Evolutionary conservation across 92 coral and sea anemone genomes (phyloP).

Genomic region (Zoanthus gigantus): DNA sequence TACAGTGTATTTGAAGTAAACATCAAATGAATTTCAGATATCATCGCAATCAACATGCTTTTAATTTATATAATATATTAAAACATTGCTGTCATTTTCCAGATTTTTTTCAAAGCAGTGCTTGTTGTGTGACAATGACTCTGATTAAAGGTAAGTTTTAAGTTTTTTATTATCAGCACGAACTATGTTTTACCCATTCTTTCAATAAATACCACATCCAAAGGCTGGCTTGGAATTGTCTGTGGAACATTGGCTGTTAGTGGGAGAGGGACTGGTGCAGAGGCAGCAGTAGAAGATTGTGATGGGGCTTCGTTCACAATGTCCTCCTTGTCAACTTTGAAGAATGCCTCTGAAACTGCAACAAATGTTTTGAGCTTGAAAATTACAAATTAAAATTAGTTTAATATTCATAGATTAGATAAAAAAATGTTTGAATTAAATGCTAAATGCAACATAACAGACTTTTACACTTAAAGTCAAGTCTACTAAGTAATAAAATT

Average conservation of each 20-base stretch:
- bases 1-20: too few relatives aligned
- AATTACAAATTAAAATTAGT: background rate
- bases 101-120: too few relatives aligned
- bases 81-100: too few relatives aligned
- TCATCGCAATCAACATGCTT: too few relatives aligned
- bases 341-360: conserved; percentile 85
- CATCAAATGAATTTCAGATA: too few relatives aligned
- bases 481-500: background rate
- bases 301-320: conserved; percentile 75
- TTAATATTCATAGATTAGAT: too few relatives aligned
- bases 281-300: conserved; percentile 56
- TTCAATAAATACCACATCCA: conserved; percentile 90
- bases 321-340: conserved; percentile 97
- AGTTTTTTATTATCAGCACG: too few relatives aligned
- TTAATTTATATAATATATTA: too few relatives aligned
- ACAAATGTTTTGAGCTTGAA: background rate
- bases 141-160: too few relatives aligned
- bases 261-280: conserved; percentile 80
- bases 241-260: conserved; percentile 65
- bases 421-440: too few relatives aligned
- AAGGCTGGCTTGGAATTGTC: conserved; percentile 93
- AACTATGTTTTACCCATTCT: conserved; percentile 73
- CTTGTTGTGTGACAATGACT: too few relatives aligned
- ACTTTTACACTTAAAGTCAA: background rate
- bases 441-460: background rate